phyloP scores from a whole-genome alignment of 2,797 vertebrate genomes.

The Falco columbarius region DNA sequence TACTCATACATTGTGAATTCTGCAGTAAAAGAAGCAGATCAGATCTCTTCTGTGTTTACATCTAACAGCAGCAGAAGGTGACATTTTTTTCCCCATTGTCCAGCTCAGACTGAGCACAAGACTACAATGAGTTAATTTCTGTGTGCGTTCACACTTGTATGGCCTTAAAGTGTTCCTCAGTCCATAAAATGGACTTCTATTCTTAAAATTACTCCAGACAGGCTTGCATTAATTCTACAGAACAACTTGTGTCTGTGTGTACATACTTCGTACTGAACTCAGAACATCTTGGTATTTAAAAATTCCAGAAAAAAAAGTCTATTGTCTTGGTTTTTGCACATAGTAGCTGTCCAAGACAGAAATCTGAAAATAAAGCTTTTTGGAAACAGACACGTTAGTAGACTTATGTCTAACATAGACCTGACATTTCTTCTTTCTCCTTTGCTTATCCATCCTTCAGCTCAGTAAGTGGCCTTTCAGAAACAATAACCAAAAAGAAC shows the following conservation, averaged over 20 bases:
- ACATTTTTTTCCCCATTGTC: neutral
- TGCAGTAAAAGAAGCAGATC: neutral
- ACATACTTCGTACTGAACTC: neutral
- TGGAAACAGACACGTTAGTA: neutral
- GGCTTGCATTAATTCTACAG: neutral
- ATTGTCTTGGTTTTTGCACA: neutral
- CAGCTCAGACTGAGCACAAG: neutral
- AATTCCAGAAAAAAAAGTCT: neutral
- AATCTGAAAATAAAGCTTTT: neutral
- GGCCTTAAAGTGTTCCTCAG: neutral
- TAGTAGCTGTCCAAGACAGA: neutral
- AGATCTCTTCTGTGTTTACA: neutral
- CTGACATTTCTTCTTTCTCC: neutral
- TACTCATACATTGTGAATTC: neutral
- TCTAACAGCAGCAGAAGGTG: neutral
- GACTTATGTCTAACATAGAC: neutral
- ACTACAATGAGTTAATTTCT: neutral
- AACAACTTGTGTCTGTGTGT: accelerated
- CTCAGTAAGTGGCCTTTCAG: neutral
- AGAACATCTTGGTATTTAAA: neutral
- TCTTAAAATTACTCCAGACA: neutral
- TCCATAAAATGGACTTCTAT: neutral
- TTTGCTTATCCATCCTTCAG: neutral
- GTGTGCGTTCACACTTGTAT: neutral
- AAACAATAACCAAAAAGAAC: neutral